Percentiles rank a stretch among this genome's conserved stretches.
These are phyloP conservation scores for Caenorhabditis sp. DNA, from an alignment of 2,888 invertebrate genomes.

Conservation along the genomic window DNA sequence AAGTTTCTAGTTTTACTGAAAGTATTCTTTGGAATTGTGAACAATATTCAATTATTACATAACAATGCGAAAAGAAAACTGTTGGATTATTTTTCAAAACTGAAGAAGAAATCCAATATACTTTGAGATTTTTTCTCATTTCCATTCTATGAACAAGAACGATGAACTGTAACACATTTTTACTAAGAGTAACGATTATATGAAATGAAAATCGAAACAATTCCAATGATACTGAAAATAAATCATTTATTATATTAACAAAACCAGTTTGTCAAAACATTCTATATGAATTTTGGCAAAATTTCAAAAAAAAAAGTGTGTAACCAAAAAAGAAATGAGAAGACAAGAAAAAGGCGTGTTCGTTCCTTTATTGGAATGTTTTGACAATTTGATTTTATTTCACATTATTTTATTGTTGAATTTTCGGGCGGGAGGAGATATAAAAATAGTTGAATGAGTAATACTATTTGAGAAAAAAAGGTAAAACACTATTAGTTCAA, in stretches of 20 bases:
- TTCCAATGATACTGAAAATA: neutral
- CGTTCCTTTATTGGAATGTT: neutral
- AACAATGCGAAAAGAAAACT: too few species aligned
- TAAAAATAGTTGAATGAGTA: neutral
- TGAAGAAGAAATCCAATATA: too few species aligned
- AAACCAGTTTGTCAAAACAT: neutral
- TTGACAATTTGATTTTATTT: neutral
- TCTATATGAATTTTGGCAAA: neutral
- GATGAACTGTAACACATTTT: too few species aligned
- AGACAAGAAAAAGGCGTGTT: neutral
- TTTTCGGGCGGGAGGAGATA: neutral
- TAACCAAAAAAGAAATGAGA: neutral
- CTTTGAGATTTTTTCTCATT: too few species aligned
- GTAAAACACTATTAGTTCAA: neutral
- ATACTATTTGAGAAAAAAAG: neutral
- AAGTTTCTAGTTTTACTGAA: too few species aligned
- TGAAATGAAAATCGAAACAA: too few species aligned
- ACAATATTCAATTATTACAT: too few species aligned
- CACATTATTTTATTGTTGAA: neutral
- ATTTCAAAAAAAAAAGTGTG: conserved; percentile 1
- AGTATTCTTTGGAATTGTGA: too few species aligned
- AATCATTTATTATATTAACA: neutral
- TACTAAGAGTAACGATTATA: too few species aligned
- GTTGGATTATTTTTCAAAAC: too few species aligned
- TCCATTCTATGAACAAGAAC: too few species aligned